Evolutionary conservation across 2,888 invertebrate species (phyloP), one percentile per base, ranked within the genome.

Genomic region (Dilophus febrilis): DNA sequence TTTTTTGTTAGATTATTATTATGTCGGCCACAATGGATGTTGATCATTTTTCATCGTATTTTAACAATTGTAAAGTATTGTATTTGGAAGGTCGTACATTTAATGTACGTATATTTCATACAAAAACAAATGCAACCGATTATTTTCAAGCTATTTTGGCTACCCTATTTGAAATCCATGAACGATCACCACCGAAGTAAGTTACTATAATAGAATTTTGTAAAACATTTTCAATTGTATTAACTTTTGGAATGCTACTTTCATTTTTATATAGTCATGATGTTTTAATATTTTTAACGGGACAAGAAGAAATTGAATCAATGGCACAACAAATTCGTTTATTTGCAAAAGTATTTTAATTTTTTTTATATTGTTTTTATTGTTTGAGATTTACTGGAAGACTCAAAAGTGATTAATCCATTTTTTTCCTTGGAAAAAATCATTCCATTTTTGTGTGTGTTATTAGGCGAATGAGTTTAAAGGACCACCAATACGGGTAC

Each of bases 21-120:
- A 92, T 92, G 78, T 94, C 92, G 1, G 94, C 94, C 1, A 94
- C 94, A 12, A 91, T 94, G 88, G 88, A 94, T 63, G 88, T 90
- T 8, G 88, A 90, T 59, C 80, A 86, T 52, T 94, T 97, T 60
- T 77, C 82, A 28, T 68, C 73, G 45, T 98, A 92, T 59, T 97
- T 92, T 58, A 74, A 83, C 51, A 72, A 79, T 43, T 86, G 86
- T 36, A 79, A 81, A 35, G 87, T 85, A 1, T 69, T 92, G 50
- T 91, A 91, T 58, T 65, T 97, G 34, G 84, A 90, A 60, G 97
- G 97, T 1, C 67, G 94, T 46, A 85, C 87, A 28, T 80, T 74
- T 61, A 82, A 85, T 1, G 80, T 87, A 1, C 74, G 76, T 37
- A 71, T 86, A 38, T 76, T 74, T 61, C 80, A 85, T 52, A 65